Evolutionary conservation across 1,140 invertebrate genomes (phyloP), one percentile per base, ranked within the genome.

Genomic region (Ectropis grisescens): DNA sequence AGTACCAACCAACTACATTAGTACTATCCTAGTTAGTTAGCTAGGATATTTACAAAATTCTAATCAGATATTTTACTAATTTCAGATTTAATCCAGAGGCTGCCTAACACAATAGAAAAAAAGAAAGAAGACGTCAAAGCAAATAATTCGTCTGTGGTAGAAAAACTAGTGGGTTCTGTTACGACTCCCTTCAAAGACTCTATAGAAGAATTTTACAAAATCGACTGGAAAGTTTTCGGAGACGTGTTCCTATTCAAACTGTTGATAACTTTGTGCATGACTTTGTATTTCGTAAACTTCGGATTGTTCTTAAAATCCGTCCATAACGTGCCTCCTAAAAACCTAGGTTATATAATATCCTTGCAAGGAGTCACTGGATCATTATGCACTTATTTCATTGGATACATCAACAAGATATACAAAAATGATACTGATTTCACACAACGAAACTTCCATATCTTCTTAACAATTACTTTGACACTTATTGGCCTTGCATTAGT

Each of bases 301-400:
- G 46, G 60, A 1, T 29, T 85, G 7, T 75, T 79, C 28, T 43
- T 86, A 4, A 67, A 80, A 52, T 71, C 70, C 25, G 60, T 66
- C 29, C 84, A 78, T 38, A 41, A 68, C 15, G 41, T 84, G n/a
- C 71, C 83, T 2, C 71, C 79, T 6, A 72, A 70, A 32, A 54
- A 69, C 37, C 61, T 82, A 16, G 85, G 84, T 4, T 87, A 86
- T 40, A 81, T 82, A 11, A 82, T 82, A 30, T 83, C 85, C 11
- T 72, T 85, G 34, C 83, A 85, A 53, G 82, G 81, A 31, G 60
- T 74, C 5, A 54, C 83, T 5, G 70, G 72, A 13, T 61, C 74
- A 2, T 25, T 79, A 16, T 62, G 75, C 23, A 75, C 72, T 11
- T 70, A 82, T 29, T 64, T 67, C 2, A 60, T 83, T 23, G 58